Evolutionary conservation across 1,140 invertebrate species (phyloP).

Genomic region (Eurosta solidaginis): DNA sequence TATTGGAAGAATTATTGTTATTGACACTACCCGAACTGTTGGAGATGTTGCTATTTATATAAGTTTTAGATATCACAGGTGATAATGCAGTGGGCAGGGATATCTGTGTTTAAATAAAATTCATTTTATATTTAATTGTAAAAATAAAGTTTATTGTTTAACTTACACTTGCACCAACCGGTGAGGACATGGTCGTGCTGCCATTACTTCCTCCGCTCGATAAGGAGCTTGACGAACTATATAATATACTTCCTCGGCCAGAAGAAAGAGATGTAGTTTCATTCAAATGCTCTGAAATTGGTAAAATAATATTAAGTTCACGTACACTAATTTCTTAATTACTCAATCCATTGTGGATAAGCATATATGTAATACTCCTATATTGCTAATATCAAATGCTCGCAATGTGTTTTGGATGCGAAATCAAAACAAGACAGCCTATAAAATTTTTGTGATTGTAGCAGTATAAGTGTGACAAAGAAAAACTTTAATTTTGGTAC

Average conservation of each 20-base stretch:
- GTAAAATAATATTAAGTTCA: slow-evolving; percentile 19
- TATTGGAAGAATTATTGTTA: slow-evolving; percentile 23
- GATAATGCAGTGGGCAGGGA: slow-evolving; percentile 41
- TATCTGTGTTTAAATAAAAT: slow-evolving; percentile 31
- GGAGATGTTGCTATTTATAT: slow-evolving; percentile 33
- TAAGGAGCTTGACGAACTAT: slow-evolving; percentile 40
- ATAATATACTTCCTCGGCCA: slow-evolving; percentile 35
- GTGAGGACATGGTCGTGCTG: slow-evolving; percentile 40
- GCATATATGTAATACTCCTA: too few relatives aligned
- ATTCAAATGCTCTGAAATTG: slow-evolving; percentile 38
- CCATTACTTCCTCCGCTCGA: slow-evolving; percentile 40
- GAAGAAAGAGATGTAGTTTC: slow-evolving; percentile 48
- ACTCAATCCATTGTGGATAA: too few relatives aligned
- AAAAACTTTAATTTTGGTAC: too few relatives aligned
- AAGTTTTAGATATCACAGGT: slow-evolving; percentile 41
- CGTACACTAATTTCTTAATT: too few relatives aligned
- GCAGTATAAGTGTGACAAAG: too few relatives aligned
- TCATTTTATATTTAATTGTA: background rate
- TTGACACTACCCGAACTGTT: slow-evolving; percentile 32
- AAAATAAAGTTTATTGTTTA: slow-evolving; percentile 27
- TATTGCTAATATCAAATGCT: too few relatives aligned
- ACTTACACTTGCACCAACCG: slow-evolving; percentile 42
- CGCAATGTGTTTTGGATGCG: too few relatives aligned
- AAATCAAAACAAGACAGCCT: too few relatives aligned
- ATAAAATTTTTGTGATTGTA: too few relatives aligned